Evolutionary conservation across 2,888 invertebrate genomes (phyloP), one percentile per base, ranked within the genome.

Genomic region (Pachycephus smyrnensis): DNA sequence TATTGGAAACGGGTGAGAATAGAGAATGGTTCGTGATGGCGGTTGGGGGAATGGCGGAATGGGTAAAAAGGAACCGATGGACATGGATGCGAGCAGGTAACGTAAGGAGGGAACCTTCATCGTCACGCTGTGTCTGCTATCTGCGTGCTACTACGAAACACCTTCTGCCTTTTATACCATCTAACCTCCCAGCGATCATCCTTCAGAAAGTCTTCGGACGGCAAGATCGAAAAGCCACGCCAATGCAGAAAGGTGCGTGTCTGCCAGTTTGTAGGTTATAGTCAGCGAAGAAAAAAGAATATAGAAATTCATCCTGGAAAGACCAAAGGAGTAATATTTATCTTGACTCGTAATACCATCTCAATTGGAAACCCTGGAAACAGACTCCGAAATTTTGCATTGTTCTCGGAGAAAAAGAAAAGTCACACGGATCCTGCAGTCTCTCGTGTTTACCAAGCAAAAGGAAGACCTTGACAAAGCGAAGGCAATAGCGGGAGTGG

Each of bases 81-180:
- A 71, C 71, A 9, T 31, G 12, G 12, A 32, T 31, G 12, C 33
- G 71, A 12, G 12, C 4, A 9, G 31, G 71, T 31, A 31, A 71
- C 71, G 80, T 79, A 83, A 82, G 85, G 85, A 83, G 83, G 80
- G 55, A 55, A 55, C 80, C 80, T 82, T 84, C 84, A 86, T 86
- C 85, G 88, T 88, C 88, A 88, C 86, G 86, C 86, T 86, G 88
- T 86, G 88, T 86, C 87, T 87, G 86, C 83, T 81, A 84, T 82
- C 84, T 83, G 83, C 82, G 84, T 77, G 23, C 69, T 35, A 33
- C n/a, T 30, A 37, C 75, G 23, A 23, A 23, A 55, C 55, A 9
- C 9, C 55, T 55, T 33, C 71, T 31, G 71, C 31, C 31, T 31
- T 33, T 71, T 55, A 55, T 55, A 23, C 12, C 71, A 69, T 1